phyloP scores from a whole-genome alignment of 1,140 invertebrate genomes.

The Diprion similis region DNA sequence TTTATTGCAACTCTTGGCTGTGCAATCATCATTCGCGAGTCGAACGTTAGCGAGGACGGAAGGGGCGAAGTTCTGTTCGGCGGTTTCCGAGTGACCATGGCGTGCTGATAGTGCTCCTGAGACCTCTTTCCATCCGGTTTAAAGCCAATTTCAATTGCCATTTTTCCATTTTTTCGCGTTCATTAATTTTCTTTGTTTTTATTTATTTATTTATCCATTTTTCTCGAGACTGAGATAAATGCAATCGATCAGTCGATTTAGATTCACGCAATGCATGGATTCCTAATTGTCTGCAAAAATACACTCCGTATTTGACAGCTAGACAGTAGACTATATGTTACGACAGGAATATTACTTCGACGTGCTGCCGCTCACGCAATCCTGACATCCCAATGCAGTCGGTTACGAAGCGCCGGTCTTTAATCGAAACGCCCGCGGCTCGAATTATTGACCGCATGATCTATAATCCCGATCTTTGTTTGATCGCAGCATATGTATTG shows the following conservation, averaged over 20 bases:
- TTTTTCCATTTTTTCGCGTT: neutral
- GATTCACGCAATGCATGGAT: neutral
- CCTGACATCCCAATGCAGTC: neutral
- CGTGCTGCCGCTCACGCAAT: neutral
- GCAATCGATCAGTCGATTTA: neutral
- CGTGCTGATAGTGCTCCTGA: neutral
- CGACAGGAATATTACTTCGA: neutral
- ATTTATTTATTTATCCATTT: neutral
- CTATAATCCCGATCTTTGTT: no score
- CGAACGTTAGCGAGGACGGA: neutral
- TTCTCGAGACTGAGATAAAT: neutral
- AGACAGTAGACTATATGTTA: neutral
- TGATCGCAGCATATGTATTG: no score
- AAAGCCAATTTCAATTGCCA: neutral
- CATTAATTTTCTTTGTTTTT: neutral
- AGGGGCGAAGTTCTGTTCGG: neutral
- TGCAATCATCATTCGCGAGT: slow-evolving; percentile 1
- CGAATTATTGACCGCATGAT: no score
- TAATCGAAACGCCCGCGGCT: no score
- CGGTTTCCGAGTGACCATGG: neutral
- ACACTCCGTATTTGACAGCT: no score
- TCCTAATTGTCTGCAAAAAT: no score
- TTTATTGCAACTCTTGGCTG: neutral
- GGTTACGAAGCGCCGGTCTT: neutral
- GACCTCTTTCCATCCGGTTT: neutral